Base-by-base conservation (phyloP, 1,140 invertebrate genomes). In the Brachionus calyciflorus region DNA sequence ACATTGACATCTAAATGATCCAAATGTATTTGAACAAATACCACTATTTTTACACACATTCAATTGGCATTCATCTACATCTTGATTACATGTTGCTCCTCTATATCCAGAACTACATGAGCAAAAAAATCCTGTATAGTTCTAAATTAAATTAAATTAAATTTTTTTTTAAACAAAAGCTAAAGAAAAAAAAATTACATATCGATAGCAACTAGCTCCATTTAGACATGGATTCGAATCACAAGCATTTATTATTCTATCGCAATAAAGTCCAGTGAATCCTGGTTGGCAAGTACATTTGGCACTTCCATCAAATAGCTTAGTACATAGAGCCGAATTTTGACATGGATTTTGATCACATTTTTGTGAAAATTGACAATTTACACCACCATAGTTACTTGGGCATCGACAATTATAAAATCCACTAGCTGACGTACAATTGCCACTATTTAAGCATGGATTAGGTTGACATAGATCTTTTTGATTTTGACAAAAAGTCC, bases 371-470 rank as follows among this genome's bases (percentile, higher is more conserved):
- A 51, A 41, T 44, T 75, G 48, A 24, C 69, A 75, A 37, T 57
- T 53, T 1, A 57, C 3, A 12, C 69, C 69, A 1, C 75, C 78
- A 79, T 80, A 84, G 21, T 92, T 93, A 0, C 89, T 87, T 37
- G 89, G 88, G 84, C 95, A 97, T 14, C 90, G 89, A 82, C 94
- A 98, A 28, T 91, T 92, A 83, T 93, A 97, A 19, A 91, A 60
- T 82, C 96, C 96, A 80, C 96, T 93, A 1, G 91, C 92, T 81
- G 96, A 94, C 30, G 19, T 21, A 21, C 51, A 55, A 46, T n/a
- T 57, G 9, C 21, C 53, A 3, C n/a, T 19, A 28, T 57, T 57
- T 17, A n/a, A 17, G 28, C 75, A 76, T 19, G 75, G 75, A 44
- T 57, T 57, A 17, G 40, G 24, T 3, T 30, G 10, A 63, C 75